phyloP scores from a whole-genome alignment of 2,888 invertebrate genomes.

The Proisotoma minuta region DNA sequence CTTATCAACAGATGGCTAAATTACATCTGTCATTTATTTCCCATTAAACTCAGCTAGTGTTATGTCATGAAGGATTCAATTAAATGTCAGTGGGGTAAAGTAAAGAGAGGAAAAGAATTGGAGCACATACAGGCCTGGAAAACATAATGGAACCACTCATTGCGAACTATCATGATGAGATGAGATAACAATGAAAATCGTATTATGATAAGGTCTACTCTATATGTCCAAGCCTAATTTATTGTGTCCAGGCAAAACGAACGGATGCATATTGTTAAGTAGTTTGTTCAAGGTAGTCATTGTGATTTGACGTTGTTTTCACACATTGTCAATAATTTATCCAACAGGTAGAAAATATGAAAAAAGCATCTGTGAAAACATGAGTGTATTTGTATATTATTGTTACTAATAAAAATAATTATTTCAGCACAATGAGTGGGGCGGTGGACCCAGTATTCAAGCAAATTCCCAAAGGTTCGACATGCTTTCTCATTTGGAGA shows the following conservation, averaged over 20 bases:
- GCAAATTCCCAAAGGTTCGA: constrained; percentile 67
- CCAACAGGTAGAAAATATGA: too few species aligned
- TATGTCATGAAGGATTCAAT: too few species aligned
- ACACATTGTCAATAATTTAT: too few species aligned
- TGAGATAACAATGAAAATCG: neutral
- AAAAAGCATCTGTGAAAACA: too few species aligned
- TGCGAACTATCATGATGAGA: neutral
- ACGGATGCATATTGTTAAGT: too few species aligned
- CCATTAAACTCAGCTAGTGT: neutral
- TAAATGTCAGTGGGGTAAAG: neutral
- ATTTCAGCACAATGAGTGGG: constrained; percentile 45
- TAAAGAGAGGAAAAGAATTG: neutral
- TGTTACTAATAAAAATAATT: too few species aligned
- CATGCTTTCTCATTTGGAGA: constrained; percentile 81
- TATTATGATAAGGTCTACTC: neutral
- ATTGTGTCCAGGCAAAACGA: too few species aligned
- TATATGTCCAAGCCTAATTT: too few species aligned
- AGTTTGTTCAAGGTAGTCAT: too few species aligned
- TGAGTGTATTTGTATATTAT: too few species aligned
- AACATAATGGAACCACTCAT: neutral
- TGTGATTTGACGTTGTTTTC: too few species aligned
- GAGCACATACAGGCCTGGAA: neutral
- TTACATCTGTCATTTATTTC: constrained; percentile 4
- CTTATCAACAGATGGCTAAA: neutral
- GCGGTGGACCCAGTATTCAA: constrained; percentile 64